Conservation (phyloP, 2,113 vertebrate species). For the Bubo scandiacus region DNA sequence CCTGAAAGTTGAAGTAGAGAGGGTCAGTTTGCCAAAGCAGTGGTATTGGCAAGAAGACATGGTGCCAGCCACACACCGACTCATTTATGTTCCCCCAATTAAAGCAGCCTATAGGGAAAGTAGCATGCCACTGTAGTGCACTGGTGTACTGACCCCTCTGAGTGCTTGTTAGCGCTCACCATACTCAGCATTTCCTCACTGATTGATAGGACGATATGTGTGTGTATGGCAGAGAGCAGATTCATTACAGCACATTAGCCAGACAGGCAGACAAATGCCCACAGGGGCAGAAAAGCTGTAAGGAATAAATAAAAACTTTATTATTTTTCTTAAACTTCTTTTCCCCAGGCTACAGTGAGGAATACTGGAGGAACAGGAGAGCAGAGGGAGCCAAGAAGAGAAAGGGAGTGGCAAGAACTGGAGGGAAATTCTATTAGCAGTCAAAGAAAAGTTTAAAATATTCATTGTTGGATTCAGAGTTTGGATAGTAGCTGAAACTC, state of each 20-base stretch:
- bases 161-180: conserved; percentile 51
- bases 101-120: conserved; percentile 49
- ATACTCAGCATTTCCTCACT: conserved; percentile 34
- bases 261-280: conserved; percentile 65
- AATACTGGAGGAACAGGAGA: conserved; percentile 12
- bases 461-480: not conserved
- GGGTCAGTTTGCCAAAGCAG: not conserved
- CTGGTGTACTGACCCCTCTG: conserved; percentile 20
- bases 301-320: conserved; percentile 70
- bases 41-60: not conserved
- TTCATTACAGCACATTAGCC: conserved; percentile 66
- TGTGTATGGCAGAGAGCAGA: conserved; percentile 51
- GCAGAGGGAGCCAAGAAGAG: not conserved
- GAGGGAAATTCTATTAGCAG: conserved; percentile 40
- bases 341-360: conserved; percentile 48
- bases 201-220: conserved; percentile 17
- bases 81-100: conserved; percentile 32
- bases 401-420: not conserved
- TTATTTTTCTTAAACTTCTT: conserved; percentile 53
- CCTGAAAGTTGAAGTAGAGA: not conserved
- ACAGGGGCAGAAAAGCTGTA: conserved; percentile 61
- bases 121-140: not conserved
- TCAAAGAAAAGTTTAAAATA: conserved; percentile 28
- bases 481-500: not conserved
- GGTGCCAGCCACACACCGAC: not conserved